Percentiles rank a stretch among this genome's conserved stretches.
Evolutionary conservation across 2,797 vertebrate species (phyloP).

Genomic region (Kryptopterus vitreolus): DNA sequence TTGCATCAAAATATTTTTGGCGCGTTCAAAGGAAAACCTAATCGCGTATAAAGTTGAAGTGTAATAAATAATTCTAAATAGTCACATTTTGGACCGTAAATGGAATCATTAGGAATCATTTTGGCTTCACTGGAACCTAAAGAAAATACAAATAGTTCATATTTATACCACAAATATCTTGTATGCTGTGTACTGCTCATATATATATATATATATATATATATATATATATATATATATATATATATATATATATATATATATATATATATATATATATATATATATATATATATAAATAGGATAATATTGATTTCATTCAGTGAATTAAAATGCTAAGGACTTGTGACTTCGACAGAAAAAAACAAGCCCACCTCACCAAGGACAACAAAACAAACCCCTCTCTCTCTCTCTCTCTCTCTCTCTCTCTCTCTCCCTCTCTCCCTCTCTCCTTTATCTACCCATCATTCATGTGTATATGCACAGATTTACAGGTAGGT

Average conservation of each 20-base stretch:
- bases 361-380: constrained; percentile 22
- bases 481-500: constrained; percentile 34
- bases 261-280: too few species aligned
- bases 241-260: too few species aligned
- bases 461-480: constrained; percentile 30
- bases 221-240: too few species aligned
- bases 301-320: constrained; percentile 3
- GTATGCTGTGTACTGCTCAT: background rate
- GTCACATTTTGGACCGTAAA: background rate
- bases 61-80: background rate
- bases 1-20: background rate
- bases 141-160: background rate
- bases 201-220: too few species aligned
- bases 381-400: constrained; percentile 22
- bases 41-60: background rate
- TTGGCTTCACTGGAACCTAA: background rate
- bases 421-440: constrained; percentile 7
- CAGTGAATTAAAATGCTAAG: constrained; percentile 27
- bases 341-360: constrained; percentile 32
- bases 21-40: too few species aligned
- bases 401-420: constrained; percentile 10
- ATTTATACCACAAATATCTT: background rate
- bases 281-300: too few species aligned
- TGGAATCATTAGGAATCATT: background rate
- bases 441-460: constrained; percentile 18